phyloP scores from a whole-genome alignment of 1,140 invertebrate genomes.

The Drosophila kanapiae region DNA sequence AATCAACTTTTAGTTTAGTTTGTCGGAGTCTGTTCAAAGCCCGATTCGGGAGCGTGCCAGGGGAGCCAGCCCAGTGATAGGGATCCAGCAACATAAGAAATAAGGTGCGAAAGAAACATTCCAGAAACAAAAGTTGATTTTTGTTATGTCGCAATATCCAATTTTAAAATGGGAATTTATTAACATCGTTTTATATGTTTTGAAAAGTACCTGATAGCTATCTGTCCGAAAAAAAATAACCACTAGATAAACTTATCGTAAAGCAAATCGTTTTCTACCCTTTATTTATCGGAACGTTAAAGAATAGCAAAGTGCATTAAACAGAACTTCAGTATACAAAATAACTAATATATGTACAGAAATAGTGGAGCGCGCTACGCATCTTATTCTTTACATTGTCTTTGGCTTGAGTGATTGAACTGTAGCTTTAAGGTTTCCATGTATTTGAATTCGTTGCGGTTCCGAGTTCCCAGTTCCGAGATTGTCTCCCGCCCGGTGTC shows the following conservation, averaged over 20 bases:
- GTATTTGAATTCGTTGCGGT: constrained; percentile 26
- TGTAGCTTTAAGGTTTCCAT: constrained; percentile 17
- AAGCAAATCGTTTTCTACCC: no score
- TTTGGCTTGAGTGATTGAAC: constrained; percentile 8
- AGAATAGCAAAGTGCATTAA: no score
- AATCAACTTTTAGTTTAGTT: constrained; percentile 71
- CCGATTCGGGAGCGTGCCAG: constrained; percentile 33
- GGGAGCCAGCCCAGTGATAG: constrained; percentile 8
- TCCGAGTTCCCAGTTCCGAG: background rate
- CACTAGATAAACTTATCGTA: no score
- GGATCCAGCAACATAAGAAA: background rate
- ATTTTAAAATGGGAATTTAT: background rate
- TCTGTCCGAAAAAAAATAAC: no score
- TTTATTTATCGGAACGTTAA: no score
- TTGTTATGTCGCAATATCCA: no score
- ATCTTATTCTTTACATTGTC: background rate
- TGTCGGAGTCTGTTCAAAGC: constrained; percentile 30
- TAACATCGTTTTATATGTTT: background rate
- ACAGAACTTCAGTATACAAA: no score
- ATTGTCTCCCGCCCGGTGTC: constrained; percentile 21
- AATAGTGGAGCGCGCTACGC: background rate
- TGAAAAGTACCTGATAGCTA: no score
- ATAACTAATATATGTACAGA: no score
- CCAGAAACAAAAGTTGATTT: no score
- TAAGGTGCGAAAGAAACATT: background rate